These are phyloP conservation scores for Thaleichthys pacificus DNA, from an alignment of 2,797 vertebrate genomes.

Conservation along the genomic window DNA sequence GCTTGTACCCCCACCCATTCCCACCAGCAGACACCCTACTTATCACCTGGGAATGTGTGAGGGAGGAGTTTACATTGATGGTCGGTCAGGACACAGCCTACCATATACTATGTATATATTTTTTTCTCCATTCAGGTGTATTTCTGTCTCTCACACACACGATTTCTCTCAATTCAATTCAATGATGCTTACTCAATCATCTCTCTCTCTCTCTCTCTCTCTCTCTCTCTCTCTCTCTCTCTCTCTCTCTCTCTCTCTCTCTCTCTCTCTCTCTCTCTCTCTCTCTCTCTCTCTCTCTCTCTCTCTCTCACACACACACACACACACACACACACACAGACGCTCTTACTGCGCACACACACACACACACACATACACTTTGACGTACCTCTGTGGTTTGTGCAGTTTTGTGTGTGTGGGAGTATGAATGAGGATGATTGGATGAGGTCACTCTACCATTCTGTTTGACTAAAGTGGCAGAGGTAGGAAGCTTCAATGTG, in stretches of 20 bases:
- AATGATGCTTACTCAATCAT: too few relatives aligned
- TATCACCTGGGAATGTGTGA: too few relatives aligned
- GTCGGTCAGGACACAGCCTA: too few relatives aligned
- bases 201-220: background rate
- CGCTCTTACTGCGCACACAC: conserved; percentile 25
- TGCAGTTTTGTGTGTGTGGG: conserved; percentile 37
- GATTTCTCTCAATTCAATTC: too few relatives aligned
- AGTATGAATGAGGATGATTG: conserved; percentile 54
- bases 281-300: background rate
- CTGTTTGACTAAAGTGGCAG: conserved; percentile 35
- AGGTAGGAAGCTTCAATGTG: conserved; percentile 54
- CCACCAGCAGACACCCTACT: too few relatives aligned
- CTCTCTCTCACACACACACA: background rate
- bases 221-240: background rate
- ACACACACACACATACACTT: conserved; percentile 32
- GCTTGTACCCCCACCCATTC: too few relatives aligned
- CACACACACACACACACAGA: conserved; percentile 31
- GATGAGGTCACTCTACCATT: conserved; percentile 45
- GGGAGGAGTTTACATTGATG: too few relatives aligned
- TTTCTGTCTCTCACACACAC: too few relatives aligned
- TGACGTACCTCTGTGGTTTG: background rate
- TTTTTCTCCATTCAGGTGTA: too few relatives aligned
- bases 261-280: background rate
- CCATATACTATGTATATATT: too few relatives aligned
- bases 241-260: background rate